phyloP scores from a whole-genome alignment of 2,888 invertebrate species.

The Apamea epomidion region DNA sequence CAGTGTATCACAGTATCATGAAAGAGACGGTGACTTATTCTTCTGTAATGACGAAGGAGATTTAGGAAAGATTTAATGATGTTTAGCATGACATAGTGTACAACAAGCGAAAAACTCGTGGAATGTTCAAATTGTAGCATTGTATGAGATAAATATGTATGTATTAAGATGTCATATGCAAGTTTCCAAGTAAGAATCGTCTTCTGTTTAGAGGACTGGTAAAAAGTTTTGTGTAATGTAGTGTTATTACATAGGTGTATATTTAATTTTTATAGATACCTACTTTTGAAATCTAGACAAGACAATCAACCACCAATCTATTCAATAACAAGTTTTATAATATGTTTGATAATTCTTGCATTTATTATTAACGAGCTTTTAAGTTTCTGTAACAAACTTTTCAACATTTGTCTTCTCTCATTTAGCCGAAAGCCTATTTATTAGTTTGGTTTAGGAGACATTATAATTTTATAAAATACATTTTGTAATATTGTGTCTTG shows the following conservation, averaged over 20 bases:
- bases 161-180: neutral
- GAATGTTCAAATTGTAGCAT: neutral
- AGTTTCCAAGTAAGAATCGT: neutral
- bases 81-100: neutral
- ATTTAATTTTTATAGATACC: neutral
- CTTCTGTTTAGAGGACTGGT: neutral
- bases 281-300: too few relatives aligned
- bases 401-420: neutral
- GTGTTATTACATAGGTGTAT: neutral
- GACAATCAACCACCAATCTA: too few relatives aligned
- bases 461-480: conserved; percentile 21
- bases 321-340: neutral
- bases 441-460: neutral
- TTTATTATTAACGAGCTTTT: conserved; percentile 1
- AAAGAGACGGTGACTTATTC: neutral
- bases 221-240: neutral
- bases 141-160: neutral
- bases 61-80: neutral
- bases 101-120: neutral
- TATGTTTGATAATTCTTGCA: neutral
- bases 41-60: neutral
- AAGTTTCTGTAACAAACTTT: neutral
- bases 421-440: neutral
- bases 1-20: conserved; percentile 8
- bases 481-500: conserved; percentile 71